Conservation (phyloP, 2,888 invertebrate species). For the Pristionchus japonicus region DNA sequence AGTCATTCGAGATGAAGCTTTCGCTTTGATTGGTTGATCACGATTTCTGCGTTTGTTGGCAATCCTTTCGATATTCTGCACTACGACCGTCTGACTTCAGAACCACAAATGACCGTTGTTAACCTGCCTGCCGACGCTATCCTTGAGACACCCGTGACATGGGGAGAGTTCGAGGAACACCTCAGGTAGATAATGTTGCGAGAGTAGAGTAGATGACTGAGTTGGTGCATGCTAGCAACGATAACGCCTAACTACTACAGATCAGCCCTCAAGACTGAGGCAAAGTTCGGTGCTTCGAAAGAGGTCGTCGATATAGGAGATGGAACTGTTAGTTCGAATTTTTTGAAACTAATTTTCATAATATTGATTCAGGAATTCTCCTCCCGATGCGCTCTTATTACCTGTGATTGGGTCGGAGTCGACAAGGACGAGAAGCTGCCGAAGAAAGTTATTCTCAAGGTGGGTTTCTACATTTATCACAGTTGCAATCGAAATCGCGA, state of each 20-base stretch:
- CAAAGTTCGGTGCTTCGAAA: neutral
- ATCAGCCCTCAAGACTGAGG: neutral
- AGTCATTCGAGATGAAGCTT: neutral
- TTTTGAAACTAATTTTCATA: neutral
- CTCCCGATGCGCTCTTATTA: neutral
- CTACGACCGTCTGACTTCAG: neutral
- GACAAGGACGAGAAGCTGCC: neutral
- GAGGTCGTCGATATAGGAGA: neutral
- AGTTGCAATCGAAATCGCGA: too few relatives aligned
- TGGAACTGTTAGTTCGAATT: neutral
- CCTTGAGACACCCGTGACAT: conserved; percentile 5
- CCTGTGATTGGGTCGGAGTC: neutral
- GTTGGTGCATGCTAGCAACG: too few relatives aligned
- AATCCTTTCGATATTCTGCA: neutral
- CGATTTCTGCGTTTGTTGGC: neutral
- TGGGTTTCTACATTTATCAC: neutral
- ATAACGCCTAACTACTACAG: neutral
- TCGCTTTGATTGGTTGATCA: neutral
- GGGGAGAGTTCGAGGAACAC: conserved; percentile 13
- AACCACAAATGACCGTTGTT: neutral
- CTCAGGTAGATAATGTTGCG: neutral
- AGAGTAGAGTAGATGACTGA: too few relatives aligned
- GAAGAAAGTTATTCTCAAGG: conserved; percentile 23
- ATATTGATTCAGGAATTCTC: neutral
- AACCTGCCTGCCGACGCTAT: neutral